Conservation (phyloP, 2,113 vertebrate genomes). For the Malurus cyaneus region DNA sequence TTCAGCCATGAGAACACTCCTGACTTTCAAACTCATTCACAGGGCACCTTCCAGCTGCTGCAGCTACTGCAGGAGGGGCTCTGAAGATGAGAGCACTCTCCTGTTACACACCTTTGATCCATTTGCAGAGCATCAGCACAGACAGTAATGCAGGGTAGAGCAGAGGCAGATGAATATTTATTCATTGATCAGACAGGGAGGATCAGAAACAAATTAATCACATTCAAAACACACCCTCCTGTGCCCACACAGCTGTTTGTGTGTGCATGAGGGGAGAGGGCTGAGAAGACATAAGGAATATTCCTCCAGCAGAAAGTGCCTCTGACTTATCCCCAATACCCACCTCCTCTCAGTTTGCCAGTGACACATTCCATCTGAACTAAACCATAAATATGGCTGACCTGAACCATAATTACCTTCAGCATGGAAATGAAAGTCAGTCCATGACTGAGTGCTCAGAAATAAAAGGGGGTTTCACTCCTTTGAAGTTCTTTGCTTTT, state of each 20-base stretch:
- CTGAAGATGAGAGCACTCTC: neutral
- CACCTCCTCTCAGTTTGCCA: neutral
- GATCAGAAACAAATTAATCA: neutral
- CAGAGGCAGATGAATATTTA: neutral
- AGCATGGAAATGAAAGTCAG: conserved; percentile 3
- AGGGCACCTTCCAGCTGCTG: neutral
- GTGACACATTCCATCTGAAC: neutral
- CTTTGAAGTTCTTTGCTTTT: conserved; percentile 26
- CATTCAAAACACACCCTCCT: neutral
- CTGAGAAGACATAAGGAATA: neutral
- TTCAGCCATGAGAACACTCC: neutral
- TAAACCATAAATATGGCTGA: neutral
- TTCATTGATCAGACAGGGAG: neutral
- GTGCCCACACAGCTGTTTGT: neutral
- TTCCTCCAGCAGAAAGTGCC: neutral
- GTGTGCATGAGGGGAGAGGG: neutral
- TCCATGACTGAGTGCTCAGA: conserved; percentile 11
- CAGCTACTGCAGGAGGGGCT: neutral
- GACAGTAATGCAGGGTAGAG: neutral
- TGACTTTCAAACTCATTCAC: neutral
- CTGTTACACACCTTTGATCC: neutral
- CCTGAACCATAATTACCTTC: neutral
- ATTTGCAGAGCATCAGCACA: neutral
- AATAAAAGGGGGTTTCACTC: neutral
- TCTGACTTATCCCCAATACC: neutral